phyloP scores from a whole-genome alignment of 2,113 vertebrate genomes.

The Silurus meridionalis region DNA sequence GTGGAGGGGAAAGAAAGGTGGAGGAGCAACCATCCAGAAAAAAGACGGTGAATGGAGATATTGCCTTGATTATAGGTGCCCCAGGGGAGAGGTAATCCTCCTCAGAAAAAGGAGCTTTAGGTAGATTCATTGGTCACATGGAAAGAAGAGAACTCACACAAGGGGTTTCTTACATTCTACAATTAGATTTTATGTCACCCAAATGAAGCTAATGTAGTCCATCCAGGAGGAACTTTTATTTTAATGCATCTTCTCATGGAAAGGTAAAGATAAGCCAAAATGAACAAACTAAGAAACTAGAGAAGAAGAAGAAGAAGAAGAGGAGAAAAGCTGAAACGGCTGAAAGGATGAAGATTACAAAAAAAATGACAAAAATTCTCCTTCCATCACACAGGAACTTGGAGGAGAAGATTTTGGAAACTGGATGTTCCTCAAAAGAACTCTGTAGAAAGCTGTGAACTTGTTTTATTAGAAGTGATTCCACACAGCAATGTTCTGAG shows the following conservation, averaged over 20 bases:
- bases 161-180: background rate
- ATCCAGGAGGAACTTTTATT: background rate
- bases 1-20: background rate
- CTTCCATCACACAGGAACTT: background rate
- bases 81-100: background rate
- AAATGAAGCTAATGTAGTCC: background rate
- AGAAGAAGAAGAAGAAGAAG: background rate
- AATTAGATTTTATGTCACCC: background rate
- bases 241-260: background rate
- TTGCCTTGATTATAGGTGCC: constrained; percentile 11
- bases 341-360: background rate
- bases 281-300: background rate
- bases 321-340: background rate
- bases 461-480: constrained; percentile 1
- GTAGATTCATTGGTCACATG: background rate
- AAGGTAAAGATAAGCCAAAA: background rate
- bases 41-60: constrained; percentile 6
- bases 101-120: background rate
- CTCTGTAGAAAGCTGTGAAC: background rate
- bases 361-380: background rate
- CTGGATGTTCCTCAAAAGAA: background rate
- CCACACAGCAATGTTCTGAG: background rate
- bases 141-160: background rate
- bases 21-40: background rate
- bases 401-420: background rate